Evolutionary conservation across 2,888 invertebrate genomes (phyloP).

Genomic region (Chromoteleia sp.): DNA sequence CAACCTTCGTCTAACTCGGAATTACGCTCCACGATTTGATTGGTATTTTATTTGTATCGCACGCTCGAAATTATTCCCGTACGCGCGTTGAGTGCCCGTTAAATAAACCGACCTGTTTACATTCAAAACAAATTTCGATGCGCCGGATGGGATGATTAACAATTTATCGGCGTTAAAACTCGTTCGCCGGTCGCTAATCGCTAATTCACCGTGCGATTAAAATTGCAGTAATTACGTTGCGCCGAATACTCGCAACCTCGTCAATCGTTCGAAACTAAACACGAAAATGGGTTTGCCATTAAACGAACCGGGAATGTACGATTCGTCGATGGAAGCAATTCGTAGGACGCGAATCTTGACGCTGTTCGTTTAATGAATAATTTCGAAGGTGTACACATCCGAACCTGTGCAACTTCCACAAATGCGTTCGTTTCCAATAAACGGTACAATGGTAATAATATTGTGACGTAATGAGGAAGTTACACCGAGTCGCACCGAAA

Average conservation of each 20-base stretch:
- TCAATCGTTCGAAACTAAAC: too few relatives aligned
- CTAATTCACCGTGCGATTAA: not conserved
- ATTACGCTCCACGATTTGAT: conserved; percentile 51
- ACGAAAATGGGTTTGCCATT: too few relatives aligned
- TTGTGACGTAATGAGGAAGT: too few relatives aligned
- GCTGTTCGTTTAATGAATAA: too few relatives aligned
- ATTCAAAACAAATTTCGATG: conserved; percentile 36
- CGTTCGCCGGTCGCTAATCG: not conserved
- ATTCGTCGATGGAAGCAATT: too few relatives aligned
- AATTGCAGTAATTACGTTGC: not conserved
- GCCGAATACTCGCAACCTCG: not conserved
- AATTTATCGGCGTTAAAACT: conserved; percentile 5
- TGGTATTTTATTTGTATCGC: conserved; percentile 58
- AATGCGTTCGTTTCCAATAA: too few relatives aligned
- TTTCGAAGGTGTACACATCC: too few relatives aligned
- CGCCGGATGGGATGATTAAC: not conserved
- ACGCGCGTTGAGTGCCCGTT: conserved; percentile 9
- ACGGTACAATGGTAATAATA: too few relatives aligned
- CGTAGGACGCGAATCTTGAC: too few relatives aligned
- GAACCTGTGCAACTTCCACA: too few relatives aligned
- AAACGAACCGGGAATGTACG: too few relatives aligned
- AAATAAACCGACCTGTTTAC: conserved; percentile 43
- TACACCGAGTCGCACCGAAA: too few relatives aligned
- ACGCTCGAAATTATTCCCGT: conserved; percentile 18
- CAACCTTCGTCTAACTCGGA: conserved; percentile 59